Base-by-base conservation (phyloP, 2,113 vertebrate species). In the Regulus satrapa region DNA sequence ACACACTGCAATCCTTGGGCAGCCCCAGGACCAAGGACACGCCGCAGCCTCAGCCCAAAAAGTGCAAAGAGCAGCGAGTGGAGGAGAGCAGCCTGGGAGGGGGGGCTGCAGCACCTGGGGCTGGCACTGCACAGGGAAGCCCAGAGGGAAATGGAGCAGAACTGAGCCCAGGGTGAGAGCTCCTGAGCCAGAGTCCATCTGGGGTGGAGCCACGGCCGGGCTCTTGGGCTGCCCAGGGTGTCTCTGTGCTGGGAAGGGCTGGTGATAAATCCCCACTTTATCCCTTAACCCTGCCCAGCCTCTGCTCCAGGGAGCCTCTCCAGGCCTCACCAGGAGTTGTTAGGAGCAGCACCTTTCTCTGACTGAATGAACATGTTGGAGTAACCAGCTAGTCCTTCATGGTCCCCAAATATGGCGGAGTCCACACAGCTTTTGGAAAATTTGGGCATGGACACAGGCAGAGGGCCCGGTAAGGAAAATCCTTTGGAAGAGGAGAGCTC, bases 381-480 rank as follows among this genome's bases (percentile, higher is more conserved):
- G 5, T 64, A n/a, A 61, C 14, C 45, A 79, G 10, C 23, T 45
- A 6, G 21, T 36, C 9, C 24, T 56, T 58, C 5, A 1, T 17
- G 9, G 29, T 48, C 8, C 18, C 46, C 58, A 23, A 12, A 29
- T 20, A 9, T 3, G 8, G 31, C 40, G 23, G 23, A 45, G 43
- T 36, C 20, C 83, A 5, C 1, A 0, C 10, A 4, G 26, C 24
- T 86, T 78, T 84, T 81, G 56, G 77, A 59, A 89, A 91, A 84
- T 3, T 6, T 0, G 1, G n/a, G 10, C 55, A 10, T 15, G 24
- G 55, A 23, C n/a, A 77, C 55, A 85, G 29, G 29, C 29, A 62
- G 32, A 31, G 25, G 10, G 10, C 6, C 38, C 43, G 25, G 16
- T 18, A 34, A 26, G 8, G 55, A 46, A 85, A 31, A 23, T 36